These are phyloP conservation scores for Zophobas morio DNA, from an alignment of 1,140 invertebrate genomes.

Conservation along the genomic window DNA sequence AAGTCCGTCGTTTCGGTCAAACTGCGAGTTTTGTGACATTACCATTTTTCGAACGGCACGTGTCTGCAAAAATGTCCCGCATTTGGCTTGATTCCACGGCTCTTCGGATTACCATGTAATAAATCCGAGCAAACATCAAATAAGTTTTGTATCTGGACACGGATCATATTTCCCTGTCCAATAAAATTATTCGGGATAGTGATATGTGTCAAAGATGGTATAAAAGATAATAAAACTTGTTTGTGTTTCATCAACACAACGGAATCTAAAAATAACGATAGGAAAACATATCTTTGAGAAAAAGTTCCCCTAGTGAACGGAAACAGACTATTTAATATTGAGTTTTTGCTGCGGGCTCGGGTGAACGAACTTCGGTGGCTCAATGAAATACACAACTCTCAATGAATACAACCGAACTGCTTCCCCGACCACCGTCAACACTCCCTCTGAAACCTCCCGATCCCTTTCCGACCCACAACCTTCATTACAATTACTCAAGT, in stretches of 20 bases:
- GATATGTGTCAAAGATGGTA: conserved; percentile 46
- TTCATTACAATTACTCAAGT: neutral
- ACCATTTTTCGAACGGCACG: conserved; percentile 14
- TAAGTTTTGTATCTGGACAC: conserved; percentile 1
- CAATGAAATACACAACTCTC: conserved; percentile 46
- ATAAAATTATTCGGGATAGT: conserved; percentile 47
- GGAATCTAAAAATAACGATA: conserved; percentile 56
- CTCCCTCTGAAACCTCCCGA: conserved; percentile 49
- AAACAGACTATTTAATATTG: conserved; percentile 65
- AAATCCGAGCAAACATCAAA: conserved; percentile 14
- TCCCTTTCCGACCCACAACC: conserved; percentile 25
- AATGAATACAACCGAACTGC: conserved; percentile 21
- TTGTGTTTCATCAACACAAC: conserved; percentile 52
- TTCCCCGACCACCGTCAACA: conserved; percentile 41
- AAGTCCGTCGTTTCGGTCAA: conserved; percentile 9
- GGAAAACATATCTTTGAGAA: conserved; percentile 56
- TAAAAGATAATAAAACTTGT: conserved; percentile 51
- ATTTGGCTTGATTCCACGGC: conserved; percentile 1
- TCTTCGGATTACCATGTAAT: conserved; percentile 12
- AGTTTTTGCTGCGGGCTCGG: conserved; percentile 61
- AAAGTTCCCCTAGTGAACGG: conserved; percentile 58
- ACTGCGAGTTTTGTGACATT: conserved; percentile 35
- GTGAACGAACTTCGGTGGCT: conserved; percentile 59
- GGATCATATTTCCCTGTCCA: conserved; percentile 44
- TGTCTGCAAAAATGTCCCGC: neutral